Evolutionary conservation across 2,113 vertebrate genomes (phyloP).

Genomic region (Hyperoodon ampullatus): DNA sequence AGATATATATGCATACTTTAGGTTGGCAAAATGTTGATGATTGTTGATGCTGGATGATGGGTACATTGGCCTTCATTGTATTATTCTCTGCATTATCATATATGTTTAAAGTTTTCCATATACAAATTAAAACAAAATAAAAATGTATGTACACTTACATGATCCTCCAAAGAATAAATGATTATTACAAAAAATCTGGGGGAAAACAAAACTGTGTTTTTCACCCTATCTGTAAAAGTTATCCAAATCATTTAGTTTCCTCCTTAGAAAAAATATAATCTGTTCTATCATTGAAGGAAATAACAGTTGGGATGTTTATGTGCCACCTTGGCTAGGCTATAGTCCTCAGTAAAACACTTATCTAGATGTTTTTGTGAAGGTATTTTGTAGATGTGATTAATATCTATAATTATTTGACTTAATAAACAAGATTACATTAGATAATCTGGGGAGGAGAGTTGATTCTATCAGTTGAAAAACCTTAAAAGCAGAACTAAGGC

Average conservation of each 20-base stretch:
- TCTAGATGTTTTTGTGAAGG: neutral
- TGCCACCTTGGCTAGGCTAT: neutral
- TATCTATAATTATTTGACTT: neutral
- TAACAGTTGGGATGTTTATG: neutral
- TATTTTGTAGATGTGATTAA: neutral
- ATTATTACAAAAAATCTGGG: neutral
- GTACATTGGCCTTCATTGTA: neutral
- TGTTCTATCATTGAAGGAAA: neutral
- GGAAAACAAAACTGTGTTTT: neutral
- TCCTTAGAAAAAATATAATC: neutral
- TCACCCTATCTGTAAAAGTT: neutral
- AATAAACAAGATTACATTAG: neutral
- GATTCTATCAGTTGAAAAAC: neutral
- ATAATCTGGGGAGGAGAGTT: neutral
- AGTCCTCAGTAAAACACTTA: neutral
- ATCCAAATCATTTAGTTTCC: neutral
- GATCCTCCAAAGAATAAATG: neutral
- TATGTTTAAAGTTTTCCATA: neutral
- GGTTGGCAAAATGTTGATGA: neutral
- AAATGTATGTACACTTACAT: neutral
- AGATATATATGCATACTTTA: neutral
- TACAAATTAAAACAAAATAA: neutral
- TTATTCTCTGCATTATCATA: neutral
- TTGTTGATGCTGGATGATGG: neutral
- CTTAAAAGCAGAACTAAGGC: neutral